Conservation (phyloP, 2,113 vertebrate species). For the Chloropsis cyanopogon region DNA sequence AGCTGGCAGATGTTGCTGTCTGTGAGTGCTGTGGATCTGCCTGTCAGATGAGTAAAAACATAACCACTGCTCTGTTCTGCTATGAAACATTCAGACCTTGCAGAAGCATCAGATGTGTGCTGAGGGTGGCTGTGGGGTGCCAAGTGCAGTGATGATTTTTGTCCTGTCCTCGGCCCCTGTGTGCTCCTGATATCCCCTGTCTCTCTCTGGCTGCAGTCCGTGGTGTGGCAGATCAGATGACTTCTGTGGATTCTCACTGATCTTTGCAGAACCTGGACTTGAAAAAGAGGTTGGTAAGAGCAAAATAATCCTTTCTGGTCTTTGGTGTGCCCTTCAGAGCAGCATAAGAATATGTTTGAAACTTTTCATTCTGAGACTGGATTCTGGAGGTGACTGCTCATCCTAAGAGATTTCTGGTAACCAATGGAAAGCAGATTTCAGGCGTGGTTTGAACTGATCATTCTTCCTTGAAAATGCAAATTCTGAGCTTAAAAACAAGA, state of each 20-base stretch:
- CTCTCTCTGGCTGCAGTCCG: slow-evolving; percentile 68
- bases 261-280: slow-evolving; percentile 87
- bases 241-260: slow-evolving; percentile 80
- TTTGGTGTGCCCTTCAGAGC: neutral
- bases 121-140: neutral
- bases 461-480: neutral
- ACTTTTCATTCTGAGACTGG: neutral
- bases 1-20: neutral
- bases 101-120: neutral
- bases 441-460: accelerated
- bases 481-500: neutral
- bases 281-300: slow-evolving; percentile 87
- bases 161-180: neutral
- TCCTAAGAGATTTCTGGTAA: neutral
- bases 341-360: neutral
- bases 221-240: slow-evolving; percentile 87
- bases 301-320: neutral
- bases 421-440: neutral
- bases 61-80: neutral
- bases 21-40: neutral
- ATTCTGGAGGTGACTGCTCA: neutral
- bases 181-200: neutral
- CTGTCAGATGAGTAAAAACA: neutral
- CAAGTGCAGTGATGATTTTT: accelerated
- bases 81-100: neutral